These are phyloP conservation scores for Xanthostigma xanthostigma DNA, from an alignment of 2,888 invertebrate species.

Conservation along the genomic window DNA sequence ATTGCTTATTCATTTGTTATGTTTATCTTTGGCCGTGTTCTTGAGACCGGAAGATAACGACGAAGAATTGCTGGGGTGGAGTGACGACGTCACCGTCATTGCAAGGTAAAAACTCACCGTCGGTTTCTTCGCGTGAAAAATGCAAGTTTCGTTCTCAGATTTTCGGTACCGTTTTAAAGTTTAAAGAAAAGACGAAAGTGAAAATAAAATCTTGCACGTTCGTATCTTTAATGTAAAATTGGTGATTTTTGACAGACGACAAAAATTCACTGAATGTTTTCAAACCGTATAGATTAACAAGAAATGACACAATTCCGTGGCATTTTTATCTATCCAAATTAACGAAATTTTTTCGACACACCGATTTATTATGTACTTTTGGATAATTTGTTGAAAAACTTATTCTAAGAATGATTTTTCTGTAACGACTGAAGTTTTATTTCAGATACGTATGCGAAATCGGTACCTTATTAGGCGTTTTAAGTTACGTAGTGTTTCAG, in stretches of 20 bases:
- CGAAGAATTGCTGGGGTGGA: conserved; percentile 35
- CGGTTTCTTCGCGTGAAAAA: too few relatives aligned
- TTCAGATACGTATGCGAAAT: conserved; percentile 66
- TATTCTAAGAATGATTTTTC: not conserved
- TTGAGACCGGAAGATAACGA: conserved; percentile 59
- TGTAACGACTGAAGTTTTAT: conserved; percentile 1
- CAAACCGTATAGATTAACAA: too few relatives aligned
- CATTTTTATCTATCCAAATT: too few relatives aligned
- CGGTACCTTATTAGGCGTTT: conserved; percentile 69
- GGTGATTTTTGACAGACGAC: too few relatives aligned
- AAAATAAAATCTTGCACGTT: too few relatives aligned
- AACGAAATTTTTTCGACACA: too few relatives aligned
- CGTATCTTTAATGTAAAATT: too few relatives aligned
- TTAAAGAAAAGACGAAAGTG: too few relatives aligned
- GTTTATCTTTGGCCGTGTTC: conserved; percentile 83
- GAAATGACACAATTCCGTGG: too few relatives aligned
- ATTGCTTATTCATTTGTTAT: conserved; percentile 71
- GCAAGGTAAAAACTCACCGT: conserved; percentile 20
- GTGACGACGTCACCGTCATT: conserved; percentile 35
- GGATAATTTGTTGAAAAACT: not conserved
- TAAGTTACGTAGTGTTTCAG: conserved; percentile 79
- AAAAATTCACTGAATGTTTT: too few relatives aligned
- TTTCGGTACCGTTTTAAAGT: too few relatives aligned
- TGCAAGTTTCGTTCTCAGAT: too few relatives aligned
- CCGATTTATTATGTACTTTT: not conserved